Evolutionary conservation across 1,140 invertebrate species (phyloP), one percentile per base, ranked within the genome.

Genomic region (Drosophila orena): DNA sequence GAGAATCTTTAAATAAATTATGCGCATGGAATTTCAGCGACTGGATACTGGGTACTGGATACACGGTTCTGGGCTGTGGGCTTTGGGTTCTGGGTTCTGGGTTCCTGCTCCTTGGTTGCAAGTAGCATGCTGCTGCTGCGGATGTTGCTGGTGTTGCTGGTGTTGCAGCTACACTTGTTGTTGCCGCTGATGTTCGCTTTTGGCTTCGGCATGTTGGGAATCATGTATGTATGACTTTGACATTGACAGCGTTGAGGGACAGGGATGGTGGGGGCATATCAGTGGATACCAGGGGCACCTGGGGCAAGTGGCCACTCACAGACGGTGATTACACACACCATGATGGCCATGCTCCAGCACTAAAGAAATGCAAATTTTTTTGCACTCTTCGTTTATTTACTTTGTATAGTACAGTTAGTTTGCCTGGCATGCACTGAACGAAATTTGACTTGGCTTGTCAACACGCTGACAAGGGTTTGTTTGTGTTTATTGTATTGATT

Each of bases 1-100:
- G 62, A 58, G 83, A 86, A 86, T 86, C 84, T 83, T 86, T 89
- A 76, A 78, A 79, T 86, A 86, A 86, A 86, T 86, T 86, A 86
- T 86, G 83, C 83, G 76, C 81, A 86, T 86, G 81, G 70, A 81
- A 83, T 86, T 88, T 81, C 65, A 72, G 69, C 66, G 30, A 50
- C 44, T 49, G 47, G 40, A 7, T 17, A 11, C 7, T 44, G 30
- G 65, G 40, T 38, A 22, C 35, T 34, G 3, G 42, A 10, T 44
- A 22, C 5, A 10, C 2, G 30, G 30, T 3, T 30, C 30, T 42
- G 37, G 37, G 11, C 37, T 24, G 2, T 50, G 24, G 64, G 37
- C 35, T 27, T 15, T 20, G 37, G n/a, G 40, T 1, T n/a, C 3
- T 52, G 37, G 65, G 47, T 30, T 30, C 35, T 34, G 42, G 10